phyloP scores from a whole-genome alignment of 2,113 vertebrate genomes.

The Sylvia atricapilla region DNA sequence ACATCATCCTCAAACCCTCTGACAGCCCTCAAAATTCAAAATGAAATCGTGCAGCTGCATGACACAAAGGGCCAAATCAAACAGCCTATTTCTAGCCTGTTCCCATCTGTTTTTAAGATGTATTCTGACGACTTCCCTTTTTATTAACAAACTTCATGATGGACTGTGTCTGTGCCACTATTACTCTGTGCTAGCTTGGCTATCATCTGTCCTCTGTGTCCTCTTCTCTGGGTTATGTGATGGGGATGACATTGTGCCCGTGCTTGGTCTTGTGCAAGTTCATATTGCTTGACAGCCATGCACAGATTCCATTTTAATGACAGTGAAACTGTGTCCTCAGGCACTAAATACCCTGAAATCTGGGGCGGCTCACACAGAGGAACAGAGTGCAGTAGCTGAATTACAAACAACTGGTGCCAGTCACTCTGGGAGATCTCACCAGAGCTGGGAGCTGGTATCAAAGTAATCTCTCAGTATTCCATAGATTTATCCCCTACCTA shows the following conservation, averaged over 20 bases:
- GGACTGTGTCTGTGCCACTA: background rate
- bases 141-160: background rate
- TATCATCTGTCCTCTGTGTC: background rate
- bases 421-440: background rate
- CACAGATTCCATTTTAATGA: background rate
- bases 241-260: background rate
- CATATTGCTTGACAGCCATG: background rate
- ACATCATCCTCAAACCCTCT: background rate
- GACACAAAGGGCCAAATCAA: background rate
- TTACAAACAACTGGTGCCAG: background rate
- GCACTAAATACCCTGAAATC: background rate
- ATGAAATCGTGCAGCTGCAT: background rate
- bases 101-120: background rate
- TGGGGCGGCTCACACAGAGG: background rate
- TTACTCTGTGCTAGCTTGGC: background rate
- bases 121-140: background rate
- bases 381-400: background rate
- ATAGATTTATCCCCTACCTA: background rate
- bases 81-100: background rate
- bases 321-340: background rate
- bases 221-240: background rate
- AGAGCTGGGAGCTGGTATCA: background rate
- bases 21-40: background rate
- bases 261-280: background rate
- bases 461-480: slow-evolving; percentile 1